Evolutionary conservation across 2,113 vertebrate species (phyloP), one percentile per base, ranked within the genome.

Genomic region (Microtus pennsylvanicus): DNA sequence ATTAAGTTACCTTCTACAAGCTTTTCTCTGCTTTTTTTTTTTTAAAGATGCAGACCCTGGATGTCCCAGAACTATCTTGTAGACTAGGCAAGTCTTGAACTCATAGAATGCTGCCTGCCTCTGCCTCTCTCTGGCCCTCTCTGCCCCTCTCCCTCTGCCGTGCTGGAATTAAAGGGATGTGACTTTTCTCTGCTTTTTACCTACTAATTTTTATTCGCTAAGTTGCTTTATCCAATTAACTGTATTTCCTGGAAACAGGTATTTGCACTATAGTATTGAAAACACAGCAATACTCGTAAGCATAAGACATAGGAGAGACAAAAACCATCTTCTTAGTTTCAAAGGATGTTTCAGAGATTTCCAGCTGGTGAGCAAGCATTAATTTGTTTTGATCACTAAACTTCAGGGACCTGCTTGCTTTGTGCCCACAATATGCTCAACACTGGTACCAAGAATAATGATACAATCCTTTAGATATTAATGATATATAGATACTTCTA

Each of bases 361-460:
- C 50, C 30, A 85, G 28, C 47, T 87, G 26, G 12, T 83, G 78
- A 96, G 90, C 35, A 55, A 87, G 4, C 61, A 87, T 90, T 89
- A 89, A 92, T 97, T 97, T 28, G 77, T 91, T 87, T 95, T 94
- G 70, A 42, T 33, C 76, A 47, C 50, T 67, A 94, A 91, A 82
- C 12, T 50, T 80, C 85, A 93, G 74, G 24, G 47, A 93, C 69
- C 19, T 90, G 35, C 76, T 90, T 92, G 30, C 85, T 75, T 1
- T 87, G n/a, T 67, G n/a, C 47, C 55, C 52, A 58, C 12, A 75
- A 33, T 95, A 12, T 93, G 69, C 74, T 96, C 52, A 96, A n/a
- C 28, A 67, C 45, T 80, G 50, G 47, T 85, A 94, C 67, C 63
- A 90, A 35, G 4, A 80, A 42, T 42, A 35, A 55, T 94, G 77